Evolutionary conservation across 2,888 invertebrate species (phyloP).

Genomic region (Alviniconcha strummeri): DNA sequence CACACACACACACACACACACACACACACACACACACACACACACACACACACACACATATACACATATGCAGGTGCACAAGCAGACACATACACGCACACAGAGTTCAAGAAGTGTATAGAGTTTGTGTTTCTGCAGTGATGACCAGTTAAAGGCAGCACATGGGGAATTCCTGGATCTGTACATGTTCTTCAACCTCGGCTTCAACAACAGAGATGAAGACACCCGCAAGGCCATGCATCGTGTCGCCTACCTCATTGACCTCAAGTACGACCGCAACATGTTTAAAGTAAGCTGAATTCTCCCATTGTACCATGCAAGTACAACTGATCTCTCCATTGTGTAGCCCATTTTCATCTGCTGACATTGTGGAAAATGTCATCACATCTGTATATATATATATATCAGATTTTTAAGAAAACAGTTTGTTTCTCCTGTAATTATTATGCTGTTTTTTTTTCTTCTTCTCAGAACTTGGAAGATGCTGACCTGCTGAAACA

Average conservation of each 20-base stretch:
- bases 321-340: no score
- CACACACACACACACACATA: not conserved
- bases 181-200: constrained; percentile 21
- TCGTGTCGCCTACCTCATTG: not conserved
- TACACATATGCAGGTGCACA: no score
- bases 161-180: constrained; percentile 13
- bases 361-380: no score
- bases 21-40: not conserved
- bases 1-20: not conserved
- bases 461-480: no score
- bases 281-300: not conserved
- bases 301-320: no score
- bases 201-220: not conserved
- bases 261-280: not conserved
- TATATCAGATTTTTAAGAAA: no score
- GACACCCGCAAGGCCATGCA: not conserved
- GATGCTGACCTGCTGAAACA: no score
- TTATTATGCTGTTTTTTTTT: no score
- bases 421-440: no score
- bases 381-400: no score
- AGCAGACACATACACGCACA: not conserved
- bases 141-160: constrained; percentile 11
- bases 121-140: not conserved
- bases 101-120: not conserved
- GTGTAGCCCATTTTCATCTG: no score